phyloP scores from a whole-genome alignment of 2,797 vertebrate species.

The Pipistrellus nathusii region DNA sequence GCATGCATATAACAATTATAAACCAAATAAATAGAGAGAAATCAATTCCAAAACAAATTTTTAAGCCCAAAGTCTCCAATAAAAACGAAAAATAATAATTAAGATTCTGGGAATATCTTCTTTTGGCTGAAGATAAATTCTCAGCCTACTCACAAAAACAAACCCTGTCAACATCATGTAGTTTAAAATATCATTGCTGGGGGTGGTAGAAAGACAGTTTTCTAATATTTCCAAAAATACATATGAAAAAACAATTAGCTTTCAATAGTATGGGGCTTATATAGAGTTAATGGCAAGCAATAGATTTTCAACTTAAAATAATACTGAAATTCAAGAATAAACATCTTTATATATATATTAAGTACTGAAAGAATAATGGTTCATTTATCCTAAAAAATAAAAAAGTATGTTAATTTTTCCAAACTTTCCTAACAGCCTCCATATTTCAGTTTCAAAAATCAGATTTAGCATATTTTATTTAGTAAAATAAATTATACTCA shows the following conservation, averaged over 20 bases:
- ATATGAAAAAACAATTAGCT: conserved; percentile 59
- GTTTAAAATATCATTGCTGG: conserved; percentile 46
- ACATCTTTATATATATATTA: not conserved
- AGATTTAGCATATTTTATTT: not conserved
- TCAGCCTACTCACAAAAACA: conserved; percentile 38
- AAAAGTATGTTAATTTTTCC: not conserved
- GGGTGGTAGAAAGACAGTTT: not conserved
- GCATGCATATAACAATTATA: conserved; percentile 70
- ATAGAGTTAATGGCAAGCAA: not conserved
- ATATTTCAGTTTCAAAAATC: conserved; percentile 25
- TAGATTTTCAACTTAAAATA: conserved; percentile 14
- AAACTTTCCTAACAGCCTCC: not conserved
- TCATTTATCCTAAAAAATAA: not conserved
- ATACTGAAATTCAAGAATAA: not conserved
- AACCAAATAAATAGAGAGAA: conserved; percentile 55
- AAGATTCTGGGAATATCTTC: conserved; percentile 7
- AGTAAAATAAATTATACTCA: not conserved
- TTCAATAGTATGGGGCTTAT: not conserved
- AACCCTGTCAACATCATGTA: not conserved
- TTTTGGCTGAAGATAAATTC: conserved; percentile 34
- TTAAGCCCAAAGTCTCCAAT: conserved; percentile 55
- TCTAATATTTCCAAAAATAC: conserved; percentile 46
- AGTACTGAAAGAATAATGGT: not conserved
- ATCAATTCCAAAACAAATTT: conserved; percentile 65
- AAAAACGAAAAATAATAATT: conserved; percentile 67